Conservation (phyloP, 2,113 vertebrate species). For the Phrynosoma platyrhinos region DNA sequence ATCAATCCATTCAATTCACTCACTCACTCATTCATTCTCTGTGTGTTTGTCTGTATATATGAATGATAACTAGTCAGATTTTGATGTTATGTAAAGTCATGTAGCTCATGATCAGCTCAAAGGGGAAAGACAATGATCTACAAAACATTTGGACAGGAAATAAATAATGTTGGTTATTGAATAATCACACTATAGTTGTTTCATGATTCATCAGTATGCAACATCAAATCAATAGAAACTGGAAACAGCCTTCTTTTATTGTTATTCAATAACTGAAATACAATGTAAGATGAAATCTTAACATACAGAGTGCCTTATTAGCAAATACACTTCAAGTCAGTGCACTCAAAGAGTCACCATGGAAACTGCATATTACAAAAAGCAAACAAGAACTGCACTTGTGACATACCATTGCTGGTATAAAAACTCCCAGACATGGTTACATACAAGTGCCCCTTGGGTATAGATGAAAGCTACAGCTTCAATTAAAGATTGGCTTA, state of each 20-base stretch:
- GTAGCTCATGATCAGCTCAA: too few relatives aligned
- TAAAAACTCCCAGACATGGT: not conserved
- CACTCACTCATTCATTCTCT: too few relatives aligned
- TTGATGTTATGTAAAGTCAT: not conserved
- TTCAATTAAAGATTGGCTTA: not conserved
- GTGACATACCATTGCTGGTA: too few relatives aligned
- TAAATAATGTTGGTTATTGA: not conserved
- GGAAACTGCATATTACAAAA: conserved; percentile 14
- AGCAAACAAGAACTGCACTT: not conserved
- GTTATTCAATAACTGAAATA: not conserved
- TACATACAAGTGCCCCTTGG: not conserved
- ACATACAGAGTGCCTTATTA: not conserved
- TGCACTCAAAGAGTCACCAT: not conserved
- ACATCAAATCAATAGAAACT: not conserved
- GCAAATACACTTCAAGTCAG: not conserved
- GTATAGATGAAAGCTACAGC: not conserved
- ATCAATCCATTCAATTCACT: too few relatives aligned
- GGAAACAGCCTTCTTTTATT: not conserved
- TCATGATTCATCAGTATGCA: not conserved
- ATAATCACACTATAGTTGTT: not conserved
- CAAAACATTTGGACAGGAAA: not conserved
- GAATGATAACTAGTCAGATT: not conserved
- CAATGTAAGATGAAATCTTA: not conserved
- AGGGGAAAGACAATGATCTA: too few relatives aligned
- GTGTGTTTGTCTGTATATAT: not conserved